Conservation (phyloP, 2,113 vertebrate species). For the Dasypus novemcinctus region DNA sequence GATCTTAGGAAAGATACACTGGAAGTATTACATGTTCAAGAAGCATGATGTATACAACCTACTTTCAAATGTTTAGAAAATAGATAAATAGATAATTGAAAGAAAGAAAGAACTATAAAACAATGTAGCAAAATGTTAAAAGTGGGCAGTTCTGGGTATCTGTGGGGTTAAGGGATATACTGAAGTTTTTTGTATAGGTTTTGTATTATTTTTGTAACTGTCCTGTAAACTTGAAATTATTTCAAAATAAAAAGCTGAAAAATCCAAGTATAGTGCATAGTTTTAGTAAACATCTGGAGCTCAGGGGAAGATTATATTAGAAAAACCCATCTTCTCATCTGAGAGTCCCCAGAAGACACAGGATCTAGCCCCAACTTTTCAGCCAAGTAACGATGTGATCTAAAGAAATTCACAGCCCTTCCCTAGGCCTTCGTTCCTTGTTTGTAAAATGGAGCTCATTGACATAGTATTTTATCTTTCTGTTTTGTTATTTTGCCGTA, state of each 20-base stretch:
- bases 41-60: too few species aligned
- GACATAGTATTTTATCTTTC: neutral
- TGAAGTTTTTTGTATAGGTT: too few species aligned
- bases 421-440: neutral
- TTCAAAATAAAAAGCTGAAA: too few species aligned
- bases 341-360: conserved; percentile 3
- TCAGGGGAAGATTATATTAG: neutral
- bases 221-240: neutral
- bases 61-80: too few species aligned
- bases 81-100: too few species aligned
- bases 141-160: too few species aligned
- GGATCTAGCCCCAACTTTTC: neutral
- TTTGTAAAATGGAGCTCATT: conserved; percentile 13
- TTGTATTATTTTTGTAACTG: too few species aligned
- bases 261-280: neutral
- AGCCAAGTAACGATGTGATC: neutral
- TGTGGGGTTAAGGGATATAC: too few species aligned
- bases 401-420: neutral
- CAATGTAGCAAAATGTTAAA: too few species aligned
- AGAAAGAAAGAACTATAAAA: too few species aligned
- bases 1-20: too few species aligned
- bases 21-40: too few species aligned
- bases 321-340: conserved; percentile 10
- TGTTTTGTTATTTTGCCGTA: neutral
- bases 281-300: neutral